Evolutionary conservation across 2,797 vertebrate genomes (phyloP).

Genomic region (Paramormyrops hopkinsi): DNA sequence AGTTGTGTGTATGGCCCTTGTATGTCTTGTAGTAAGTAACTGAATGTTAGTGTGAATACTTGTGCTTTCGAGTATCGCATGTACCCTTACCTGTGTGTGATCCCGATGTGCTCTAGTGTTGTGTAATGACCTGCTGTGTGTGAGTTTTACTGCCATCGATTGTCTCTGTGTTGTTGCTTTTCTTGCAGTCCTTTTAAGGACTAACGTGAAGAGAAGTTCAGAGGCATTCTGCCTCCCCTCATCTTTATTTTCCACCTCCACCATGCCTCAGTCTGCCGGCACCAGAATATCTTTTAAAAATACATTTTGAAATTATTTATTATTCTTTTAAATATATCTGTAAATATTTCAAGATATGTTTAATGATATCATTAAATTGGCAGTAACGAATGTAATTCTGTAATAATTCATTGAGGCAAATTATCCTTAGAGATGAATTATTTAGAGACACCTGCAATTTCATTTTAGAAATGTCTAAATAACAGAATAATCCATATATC

Average conservation of each 20-base stretch:
- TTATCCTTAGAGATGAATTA: neutral
- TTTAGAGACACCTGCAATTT: neutral
- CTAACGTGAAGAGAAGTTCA: neutral
- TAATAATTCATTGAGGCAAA: conserved; percentile 9
- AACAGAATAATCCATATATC: conserved; percentile 2
- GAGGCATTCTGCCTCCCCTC: neutral
- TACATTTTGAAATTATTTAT: neutral
- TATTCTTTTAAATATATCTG: neutral
- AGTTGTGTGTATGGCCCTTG: neutral
- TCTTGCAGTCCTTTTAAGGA: neutral
- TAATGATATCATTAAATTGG: neutral
- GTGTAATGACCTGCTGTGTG: neutral
- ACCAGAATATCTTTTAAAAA: neutral
- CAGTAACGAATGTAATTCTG: neutral
- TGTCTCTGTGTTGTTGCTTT: neutral
- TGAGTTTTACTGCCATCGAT: neutral
- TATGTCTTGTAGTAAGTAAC: neutral
- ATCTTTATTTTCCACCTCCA: neutral
- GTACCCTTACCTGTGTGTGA: neutral
- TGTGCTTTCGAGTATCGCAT: neutral
- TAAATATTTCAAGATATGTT: neutral
- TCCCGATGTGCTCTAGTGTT: neutral
- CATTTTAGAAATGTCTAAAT: conserved; percentile 10
- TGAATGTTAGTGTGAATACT: neutral
- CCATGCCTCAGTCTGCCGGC: neutral